Evolutionary conservation across 2,888 invertebrate genomes (phyloP).

Genomic region (Sycophila texana): DNA sequence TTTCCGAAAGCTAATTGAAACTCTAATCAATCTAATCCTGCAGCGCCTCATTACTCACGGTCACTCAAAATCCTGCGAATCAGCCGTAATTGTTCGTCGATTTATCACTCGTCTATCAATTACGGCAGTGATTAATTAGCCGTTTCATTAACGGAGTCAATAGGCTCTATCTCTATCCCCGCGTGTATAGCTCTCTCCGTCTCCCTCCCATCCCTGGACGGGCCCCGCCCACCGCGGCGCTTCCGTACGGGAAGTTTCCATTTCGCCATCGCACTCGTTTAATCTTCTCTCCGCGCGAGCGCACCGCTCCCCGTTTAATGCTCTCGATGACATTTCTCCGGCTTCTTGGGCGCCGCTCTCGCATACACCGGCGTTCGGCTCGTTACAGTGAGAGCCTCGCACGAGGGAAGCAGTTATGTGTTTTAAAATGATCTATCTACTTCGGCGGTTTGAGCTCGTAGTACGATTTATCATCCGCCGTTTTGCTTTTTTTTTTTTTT

Average conservation of each 20-base stretch:
- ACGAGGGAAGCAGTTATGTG: too few relatives aligned
- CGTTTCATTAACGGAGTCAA: slow-evolving; percentile 36
- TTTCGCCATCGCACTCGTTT: not conserved
- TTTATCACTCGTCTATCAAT: slow-evolving; percentile 52
- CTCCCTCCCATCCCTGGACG: not conserved
- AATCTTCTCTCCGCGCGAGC: too few relatives aligned
- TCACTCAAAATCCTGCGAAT: slow-evolving; percentile 47
- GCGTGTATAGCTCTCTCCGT: not conserved
- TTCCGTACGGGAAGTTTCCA: slow-evolving; percentile 19
- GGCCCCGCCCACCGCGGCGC: slow-evolving; percentile 28
- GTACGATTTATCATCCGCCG: too few relatives aligned
- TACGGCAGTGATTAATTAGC: slow-evolving; percentile 50
- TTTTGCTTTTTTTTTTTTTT: too few relatives aligned
- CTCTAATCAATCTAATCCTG: slow-evolving; percentile 59
- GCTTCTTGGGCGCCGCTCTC: slow-evolving; percentile 1
- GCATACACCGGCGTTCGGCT: not conserved
- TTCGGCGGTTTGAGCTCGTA: too few relatives aligned
- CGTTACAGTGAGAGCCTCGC: not conserved
- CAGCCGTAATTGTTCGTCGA: slow-evolving; percentile 40
- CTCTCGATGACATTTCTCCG: slow-evolving; percentile 12
- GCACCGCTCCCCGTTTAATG: not conserved
- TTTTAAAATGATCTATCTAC: too few relatives aligned
- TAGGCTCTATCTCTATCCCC: too few relatives aligned
- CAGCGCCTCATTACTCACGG: slow-evolving; percentile 43
- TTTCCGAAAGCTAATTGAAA: slow-evolving; percentile 58